These are phyloP conservation scores for Thymelicus sylvestris DNA, from an alignment of 2,888 invertebrate genomes.

Conservation along the genomic window DNA sequence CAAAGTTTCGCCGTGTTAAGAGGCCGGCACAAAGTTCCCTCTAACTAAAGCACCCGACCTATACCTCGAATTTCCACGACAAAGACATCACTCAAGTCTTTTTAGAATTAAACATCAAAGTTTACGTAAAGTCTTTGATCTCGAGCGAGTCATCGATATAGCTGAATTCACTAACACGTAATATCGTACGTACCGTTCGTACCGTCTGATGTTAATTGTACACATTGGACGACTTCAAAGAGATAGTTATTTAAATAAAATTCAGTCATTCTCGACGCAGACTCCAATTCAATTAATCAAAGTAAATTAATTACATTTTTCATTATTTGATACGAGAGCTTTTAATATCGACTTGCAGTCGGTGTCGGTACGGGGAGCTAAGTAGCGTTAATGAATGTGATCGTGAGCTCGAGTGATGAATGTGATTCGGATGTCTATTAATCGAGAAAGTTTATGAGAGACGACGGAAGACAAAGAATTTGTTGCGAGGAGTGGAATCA, in stretches of 20 bases:
- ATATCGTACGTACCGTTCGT: conserved; percentile 49
- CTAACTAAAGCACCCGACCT: conserved; percentile 57
- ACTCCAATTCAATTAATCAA: conserved; percentile 33
- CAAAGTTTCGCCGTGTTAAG: conserved; percentile 55
- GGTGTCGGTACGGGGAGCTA: background rate
- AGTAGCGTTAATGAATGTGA: conserved; percentile 23
- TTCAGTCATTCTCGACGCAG: conserved; percentile 41
- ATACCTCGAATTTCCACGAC: conserved; percentile 60
- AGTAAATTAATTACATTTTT: conserved; percentile 28
- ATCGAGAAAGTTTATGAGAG: conserved; percentile 50
- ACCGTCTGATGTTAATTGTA: conserved; percentile 50
- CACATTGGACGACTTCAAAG: conserved; percentile 48
- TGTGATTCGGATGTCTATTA: conserved; percentile 32
- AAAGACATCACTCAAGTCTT: conserved; percentile 71
- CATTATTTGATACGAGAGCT: conserved; percentile 14
- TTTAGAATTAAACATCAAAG: conserved; percentile 78
- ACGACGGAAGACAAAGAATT: conserved; percentile 73
- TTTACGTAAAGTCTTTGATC: conserved; percentile 71
- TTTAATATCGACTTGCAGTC: background rate
- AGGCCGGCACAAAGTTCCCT: conserved; percentile 57
- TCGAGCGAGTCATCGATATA: conserved; percentile 72
- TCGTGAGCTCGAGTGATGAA: conserved; percentile 25
- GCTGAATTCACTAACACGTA: conserved; percentile 60
- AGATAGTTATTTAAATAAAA: conserved; percentile 44
- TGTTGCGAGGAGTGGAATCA: conserved; percentile 63